These are phyloP conservation scores for Muraenolepis orangiensis DNA, from an alignment of 2,797 vertebrate genomes.

Conservation along the genomic window DNA sequence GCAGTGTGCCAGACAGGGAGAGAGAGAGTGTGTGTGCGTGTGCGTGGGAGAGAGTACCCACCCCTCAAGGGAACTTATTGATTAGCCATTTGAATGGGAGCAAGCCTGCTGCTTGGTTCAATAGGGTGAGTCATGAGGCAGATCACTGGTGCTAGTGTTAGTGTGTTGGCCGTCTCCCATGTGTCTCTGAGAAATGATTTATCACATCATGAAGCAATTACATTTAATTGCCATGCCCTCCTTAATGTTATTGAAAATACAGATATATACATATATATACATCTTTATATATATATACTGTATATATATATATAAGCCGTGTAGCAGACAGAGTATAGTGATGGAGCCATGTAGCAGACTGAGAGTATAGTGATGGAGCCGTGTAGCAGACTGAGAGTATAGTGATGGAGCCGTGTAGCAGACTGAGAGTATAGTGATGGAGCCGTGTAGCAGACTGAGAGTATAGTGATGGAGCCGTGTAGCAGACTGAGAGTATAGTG, in stretches of 20 bases:
- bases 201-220: not conserved
- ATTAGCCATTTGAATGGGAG: constrained; percentile 52
- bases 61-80: constrained; percentile 41
- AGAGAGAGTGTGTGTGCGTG: too few species aligned
- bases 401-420: too few species aligned
- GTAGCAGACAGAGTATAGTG: too few species aligned
- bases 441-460: too few species aligned
- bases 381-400: too few species aligned
- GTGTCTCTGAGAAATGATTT: constrained; percentile 13
- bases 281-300: not conserved
- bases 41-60: too few species aligned
- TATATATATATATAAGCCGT: not conserved
- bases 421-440: too few species aligned
- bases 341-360: too few species aligned
- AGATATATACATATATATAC: not conserved
- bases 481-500: too few species aligned
- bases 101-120: constrained; percentile 43
- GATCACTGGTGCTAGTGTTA: constrained; percentile 29
- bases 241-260: not conserved
- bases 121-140: constrained; percentile 48
- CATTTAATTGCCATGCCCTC: not conserved
- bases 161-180: constrained; percentile 8
- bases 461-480: too few species aligned
- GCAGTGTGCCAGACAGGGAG: too few species aligned
- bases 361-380: too few species aligned